Percentiles rank a stretch among this genome's conserved stretches.
Evolutionary conservation across 2,888 invertebrate species (phyloP).

Genomic region (Amblyjoppa fuscipennis): DNA sequence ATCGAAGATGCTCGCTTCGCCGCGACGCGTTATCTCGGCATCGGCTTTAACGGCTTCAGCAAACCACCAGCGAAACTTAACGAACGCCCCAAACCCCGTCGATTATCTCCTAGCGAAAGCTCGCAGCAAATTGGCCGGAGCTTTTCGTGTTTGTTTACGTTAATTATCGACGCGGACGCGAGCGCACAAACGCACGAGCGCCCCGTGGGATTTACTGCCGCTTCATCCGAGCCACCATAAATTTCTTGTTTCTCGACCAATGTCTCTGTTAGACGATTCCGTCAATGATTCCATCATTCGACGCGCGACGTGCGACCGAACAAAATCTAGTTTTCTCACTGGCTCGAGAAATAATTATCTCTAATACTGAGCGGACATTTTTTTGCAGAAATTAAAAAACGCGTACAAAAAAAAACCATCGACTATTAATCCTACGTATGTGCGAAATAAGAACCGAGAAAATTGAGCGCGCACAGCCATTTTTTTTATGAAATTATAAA

Average conservation of each 20-base stretch:
- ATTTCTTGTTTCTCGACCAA: not conserved
- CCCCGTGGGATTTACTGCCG: not conserved
- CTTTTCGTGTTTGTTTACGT: constrained; percentile 47
- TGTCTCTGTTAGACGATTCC: no score
- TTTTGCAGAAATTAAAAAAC: no score
- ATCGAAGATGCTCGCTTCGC: not conserved
- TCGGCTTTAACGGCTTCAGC: not conserved
- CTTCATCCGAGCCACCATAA: not conserved
- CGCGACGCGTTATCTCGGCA: not conserved
- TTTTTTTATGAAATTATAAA: no score
- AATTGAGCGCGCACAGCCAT: no score
- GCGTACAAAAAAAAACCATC: no score
- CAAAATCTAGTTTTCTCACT: no score
- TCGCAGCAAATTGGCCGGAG: constrained; percentile 31
- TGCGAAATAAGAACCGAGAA: no score
- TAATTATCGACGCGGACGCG: constrained; percentile 33
- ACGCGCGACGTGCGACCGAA: no score
- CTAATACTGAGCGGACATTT: no score
- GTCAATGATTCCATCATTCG: no score
- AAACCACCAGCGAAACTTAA: not conserved
- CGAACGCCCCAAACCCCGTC: not conserved
- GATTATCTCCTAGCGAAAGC: not conserved
- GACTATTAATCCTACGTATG: no score
- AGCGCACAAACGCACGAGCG: not conserved
- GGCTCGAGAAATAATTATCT: no score